Evolutionary conservation across 92 coral and sea anemone genomes (phyloP).

Genomic region (Nematostella vectensis): DNA sequence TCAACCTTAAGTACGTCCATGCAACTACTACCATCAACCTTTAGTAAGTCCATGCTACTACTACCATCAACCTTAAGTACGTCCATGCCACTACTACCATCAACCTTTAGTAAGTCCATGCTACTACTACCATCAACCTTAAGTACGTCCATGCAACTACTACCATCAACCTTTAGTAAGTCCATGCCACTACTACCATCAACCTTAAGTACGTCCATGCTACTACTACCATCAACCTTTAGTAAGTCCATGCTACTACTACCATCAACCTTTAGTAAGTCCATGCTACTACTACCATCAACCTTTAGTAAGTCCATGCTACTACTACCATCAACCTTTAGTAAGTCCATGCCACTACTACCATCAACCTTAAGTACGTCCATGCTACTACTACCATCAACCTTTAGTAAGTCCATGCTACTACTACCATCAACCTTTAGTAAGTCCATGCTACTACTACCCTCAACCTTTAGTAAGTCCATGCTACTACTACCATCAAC

Average conservation of each 20-base stretch:
- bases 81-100: conserved; percentile 61
- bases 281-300: too few relatives aligned
- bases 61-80: too few relatives aligned
- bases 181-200: not conserved
- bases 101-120: conserved; percentile 29
- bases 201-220: not conserved
- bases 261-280: too few relatives aligned
- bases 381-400: conserved; percentile 56
- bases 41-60: too few relatives aligned
- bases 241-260: too few relatives aligned
- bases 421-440: conserved; percentile 63
- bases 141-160: conserved; percentile 57
- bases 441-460: conserved; percentile 5
- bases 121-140: conserved; percentile 54
- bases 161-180: conserved; percentile 55
- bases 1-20: too few relatives aligned
- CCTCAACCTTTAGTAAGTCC: conserved; percentile 4
- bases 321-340: too few relatives aligned
- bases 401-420: conserved; percentile 42
- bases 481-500: not conserved
- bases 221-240: not conserved
- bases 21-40: too few relatives aligned
- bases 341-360: conserved; percentile 60
- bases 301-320: too few relatives aligned
- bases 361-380: conserved; percentile 36